Evolutionary conservation across 2,113 vertebrate species (phyloP).

Genomic region (Vidua chalybeata): DNA sequence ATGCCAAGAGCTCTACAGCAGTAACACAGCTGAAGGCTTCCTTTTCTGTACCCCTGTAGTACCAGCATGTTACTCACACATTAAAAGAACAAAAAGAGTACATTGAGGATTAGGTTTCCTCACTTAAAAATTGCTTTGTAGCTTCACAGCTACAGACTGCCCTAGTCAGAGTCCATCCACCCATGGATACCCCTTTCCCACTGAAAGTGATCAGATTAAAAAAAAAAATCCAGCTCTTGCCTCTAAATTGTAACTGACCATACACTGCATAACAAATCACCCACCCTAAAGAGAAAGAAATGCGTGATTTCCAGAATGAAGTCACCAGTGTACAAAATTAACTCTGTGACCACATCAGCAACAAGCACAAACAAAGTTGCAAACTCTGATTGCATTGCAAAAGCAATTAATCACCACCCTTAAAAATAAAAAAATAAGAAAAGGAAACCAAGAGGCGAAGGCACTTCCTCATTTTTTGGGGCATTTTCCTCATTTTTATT

Average conservation of each 20-base stretch:
- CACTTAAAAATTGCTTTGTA: background rate
- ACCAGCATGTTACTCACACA: background rate
- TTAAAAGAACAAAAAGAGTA: background rate
- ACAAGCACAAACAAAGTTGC: constrained; percentile 9
- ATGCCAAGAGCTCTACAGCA: constrained; percentile 10
- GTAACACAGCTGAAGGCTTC: background rate
- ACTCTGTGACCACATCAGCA: background rate
- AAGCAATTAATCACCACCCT: background rate
- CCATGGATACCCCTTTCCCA: constrained; percentile 8
- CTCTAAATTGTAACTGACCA: constrained; percentile 54
- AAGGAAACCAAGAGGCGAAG: rapidly evolving
- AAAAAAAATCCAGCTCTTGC: background rate
- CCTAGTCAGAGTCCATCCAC: background rate
- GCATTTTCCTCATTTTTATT: background rate
- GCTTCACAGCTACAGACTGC: background rate
- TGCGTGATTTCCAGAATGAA: background rate
- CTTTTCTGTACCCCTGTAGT: background rate
- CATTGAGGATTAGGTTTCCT: background rate
- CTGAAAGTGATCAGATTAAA: background rate
- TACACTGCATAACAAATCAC: constrained; percentile 24
- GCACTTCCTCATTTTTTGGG: background rate
- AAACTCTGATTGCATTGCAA: background rate
- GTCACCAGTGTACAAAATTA: background rate
- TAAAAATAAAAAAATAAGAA: background rate
- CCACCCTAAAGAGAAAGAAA: background rate